Conservation (phyloP, 2,797 vertebrate genomes). For the Anolis apletophallus region DNA sequence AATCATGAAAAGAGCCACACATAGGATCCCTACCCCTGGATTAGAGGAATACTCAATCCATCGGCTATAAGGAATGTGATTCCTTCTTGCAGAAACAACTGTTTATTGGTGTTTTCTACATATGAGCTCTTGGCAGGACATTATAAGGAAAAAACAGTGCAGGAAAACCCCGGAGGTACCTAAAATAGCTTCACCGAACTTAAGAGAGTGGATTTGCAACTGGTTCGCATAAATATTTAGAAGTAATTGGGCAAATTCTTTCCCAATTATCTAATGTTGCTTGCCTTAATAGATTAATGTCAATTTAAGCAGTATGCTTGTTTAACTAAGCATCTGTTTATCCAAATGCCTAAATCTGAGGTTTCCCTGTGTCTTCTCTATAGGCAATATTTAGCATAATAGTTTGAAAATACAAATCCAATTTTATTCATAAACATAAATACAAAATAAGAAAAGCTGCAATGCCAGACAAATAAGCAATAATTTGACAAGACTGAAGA, state of each 20-base stretch:
- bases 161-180: neutral
- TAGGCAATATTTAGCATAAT: neutral
- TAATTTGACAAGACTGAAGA: conserved; percentile 59
- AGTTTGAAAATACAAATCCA: neutral
- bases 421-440: neutral
- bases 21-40: too few species aligned
- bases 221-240: neutral
- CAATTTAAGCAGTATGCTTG: neutral
- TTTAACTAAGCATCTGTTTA: neutral
- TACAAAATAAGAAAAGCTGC: conserved; percentile 3
- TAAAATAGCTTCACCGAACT: neutral
- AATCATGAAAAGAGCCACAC: too few species aligned
- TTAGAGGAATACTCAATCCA: neutral
- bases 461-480: neutral
- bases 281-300: conserved; percentile 4
- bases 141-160: neutral
- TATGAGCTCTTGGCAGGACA: neutral
- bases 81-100: neutral
- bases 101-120: neutral
- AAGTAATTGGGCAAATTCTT: too few species aligned
- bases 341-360: conserved; percentile 13
- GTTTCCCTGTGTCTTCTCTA: neutral
- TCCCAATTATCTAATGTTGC: neutral
- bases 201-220: neutral
- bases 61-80: neutral